Evolutionary conservation across 1,140 invertebrate species (phyloP), one percentile per base, ranked within the genome.

Genomic region (Callitettix versicolor): DNA sequence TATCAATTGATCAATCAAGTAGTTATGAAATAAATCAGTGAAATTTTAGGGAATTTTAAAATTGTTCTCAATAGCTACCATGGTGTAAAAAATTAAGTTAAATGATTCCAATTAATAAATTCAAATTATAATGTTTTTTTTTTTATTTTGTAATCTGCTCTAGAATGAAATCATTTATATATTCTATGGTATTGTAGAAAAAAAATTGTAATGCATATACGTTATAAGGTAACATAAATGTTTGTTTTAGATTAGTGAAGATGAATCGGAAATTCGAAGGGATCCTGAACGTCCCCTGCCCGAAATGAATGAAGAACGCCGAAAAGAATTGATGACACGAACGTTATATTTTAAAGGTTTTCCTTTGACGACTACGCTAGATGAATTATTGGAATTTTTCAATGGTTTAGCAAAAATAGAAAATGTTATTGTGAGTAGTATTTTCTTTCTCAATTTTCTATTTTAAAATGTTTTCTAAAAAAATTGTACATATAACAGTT

Each of bases 271-370:
- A 66, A 79, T 97, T 44, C 77, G 93, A 26, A 76, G 94, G 24
- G 81, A 77, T 57, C 79, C 80, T 0, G 79, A 84, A 17, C 75
- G 82, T 59, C 88, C 91, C 0, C 63, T 95, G 3, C 93, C 92
- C n/a, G 84, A 86, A 58, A 82, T 86, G 65, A 84, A 87, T 63
- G 87, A 91, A 57, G 84, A 88, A 57, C 80, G 85, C 38, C 80
- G 82, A 62, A 86, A 92, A 63, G 82, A 88, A 60, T 71, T 93
- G 12, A 77, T 79, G 62, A 71, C 72, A 2, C 77, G 86, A 54
- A 89, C 91, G 46, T 76, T 90, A 18, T 97, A 97, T 71, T 78
- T 83, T 24, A 96, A 96, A 78, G 90, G 90, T 41, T 96, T 97
- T 65, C 84, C 88, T 1, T 69, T 78, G 48, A 81, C 86, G 18